A percentile compares a stretch with the other conserved stretches of the same genome.
phyloP scores from a whole-genome alignment of 2,888 invertebrate genomes.

The Hybos culiciformis region DNA sequence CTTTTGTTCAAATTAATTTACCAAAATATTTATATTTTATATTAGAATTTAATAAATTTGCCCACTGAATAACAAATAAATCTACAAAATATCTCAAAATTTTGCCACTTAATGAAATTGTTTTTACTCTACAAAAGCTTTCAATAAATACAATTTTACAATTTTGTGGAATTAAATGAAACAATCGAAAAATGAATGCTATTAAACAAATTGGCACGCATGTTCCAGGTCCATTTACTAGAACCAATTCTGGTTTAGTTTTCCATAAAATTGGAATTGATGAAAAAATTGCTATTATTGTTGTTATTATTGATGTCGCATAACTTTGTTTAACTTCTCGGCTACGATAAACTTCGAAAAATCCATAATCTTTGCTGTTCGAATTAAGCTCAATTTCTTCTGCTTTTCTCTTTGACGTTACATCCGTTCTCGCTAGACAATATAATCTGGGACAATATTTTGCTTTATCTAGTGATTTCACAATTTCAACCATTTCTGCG shows the following conservation, averaged over 20 bases:
- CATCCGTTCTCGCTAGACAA: constrained; percentile 64
- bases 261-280: constrained; percentile 54
- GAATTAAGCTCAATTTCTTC: constrained; percentile 37
- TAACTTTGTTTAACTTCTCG: constrained; percentile 80
- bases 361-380: constrained; percentile 18
- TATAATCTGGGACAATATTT: constrained; percentile 64
- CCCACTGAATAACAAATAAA: constrained; percentile 88
- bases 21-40: constrained; percentile 60
- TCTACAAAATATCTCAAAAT: constrained; percentile 75
- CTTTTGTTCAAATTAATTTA: constrained; percentile 43
- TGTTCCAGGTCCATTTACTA: constrained; percentile 94
- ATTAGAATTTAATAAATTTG: constrained; percentile 41
- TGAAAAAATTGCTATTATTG: constrained; percentile 53
- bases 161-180: constrained; percentile 43
- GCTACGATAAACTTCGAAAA: constrained; percentile 57
- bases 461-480: constrained; percentile 45
- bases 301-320: constrained; percentile 62
- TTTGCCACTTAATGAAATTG: constrained; percentile 77
- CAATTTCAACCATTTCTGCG: constrained; percentile 74
- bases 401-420: constrained; percentile 58
- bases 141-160: constrained; percentile 81
- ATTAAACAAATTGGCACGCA: constrained; percentile 82
- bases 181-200: constrained; percentile 56
- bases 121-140: constrained; percentile 85
- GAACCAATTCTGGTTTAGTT: constrained; percentile 62